These are phyloP conservation scores for Spilogale gracilis DNA, from an alignment of 2,113 vertebrate genomes.

Conservation along the genomic window DNA sequence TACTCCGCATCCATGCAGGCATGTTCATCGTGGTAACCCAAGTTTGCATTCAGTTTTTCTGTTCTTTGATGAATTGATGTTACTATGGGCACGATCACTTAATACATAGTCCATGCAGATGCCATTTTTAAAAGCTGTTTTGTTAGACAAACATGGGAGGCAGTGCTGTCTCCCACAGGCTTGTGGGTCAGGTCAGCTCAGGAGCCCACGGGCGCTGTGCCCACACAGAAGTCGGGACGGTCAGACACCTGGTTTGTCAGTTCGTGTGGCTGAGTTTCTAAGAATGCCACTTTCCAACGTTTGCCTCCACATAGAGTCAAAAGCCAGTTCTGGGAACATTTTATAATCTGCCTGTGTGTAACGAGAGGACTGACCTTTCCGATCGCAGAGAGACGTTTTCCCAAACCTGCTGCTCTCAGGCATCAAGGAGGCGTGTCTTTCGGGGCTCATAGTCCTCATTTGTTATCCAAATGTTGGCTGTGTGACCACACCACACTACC, in stretches of 20 bases:
- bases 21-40: background rate
- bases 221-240: background rate
- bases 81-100: background rate
- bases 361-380: background rate
- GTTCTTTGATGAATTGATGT: background rate
- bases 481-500: background rate
- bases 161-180: background rate
- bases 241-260: background rate
- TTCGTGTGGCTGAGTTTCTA: background rate
- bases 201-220: accelerated
- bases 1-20: background rate
- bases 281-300: conserved; percentile 25
- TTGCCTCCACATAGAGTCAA: background rate
- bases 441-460: conserved; percentile 9
- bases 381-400: conserved; percentile 43
- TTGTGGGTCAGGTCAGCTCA: background rate
- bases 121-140: background rate
- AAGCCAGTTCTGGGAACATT: background rate
- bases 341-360: background rate
- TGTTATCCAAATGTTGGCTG: conserved; percentile 60
- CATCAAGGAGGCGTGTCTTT: background rate
- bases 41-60: background rate
- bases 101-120: background rate
- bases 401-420: background rate
- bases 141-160: background rate